A percentile compares a stretch with the other conserved stretches of the same genome.
These are phyloP conservation scores for Crioceris asparagi DNA, from an alignment of 2,888 invertebrate genomes.

Conservation along the genomic window DNA sequence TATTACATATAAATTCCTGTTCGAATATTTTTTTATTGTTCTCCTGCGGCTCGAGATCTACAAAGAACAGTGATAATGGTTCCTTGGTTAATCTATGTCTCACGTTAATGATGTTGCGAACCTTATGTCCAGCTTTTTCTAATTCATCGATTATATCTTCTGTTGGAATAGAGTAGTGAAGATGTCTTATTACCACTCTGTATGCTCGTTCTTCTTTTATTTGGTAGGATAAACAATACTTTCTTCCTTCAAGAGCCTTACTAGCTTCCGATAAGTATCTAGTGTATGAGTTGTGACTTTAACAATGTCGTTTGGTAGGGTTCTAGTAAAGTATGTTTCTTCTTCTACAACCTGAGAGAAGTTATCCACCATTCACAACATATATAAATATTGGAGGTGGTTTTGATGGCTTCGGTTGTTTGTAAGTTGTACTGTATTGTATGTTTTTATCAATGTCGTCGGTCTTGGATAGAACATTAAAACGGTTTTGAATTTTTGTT, in stretches of 20 bases:
- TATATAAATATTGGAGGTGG: too few species aligned
- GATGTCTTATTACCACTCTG: conserved; percentile 1
- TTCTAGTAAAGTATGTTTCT: conserved; percentile 2
- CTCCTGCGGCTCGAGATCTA: not conserved
- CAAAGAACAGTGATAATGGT: conserved; percentile 4
- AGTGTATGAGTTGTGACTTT: conserved; percentile 1
- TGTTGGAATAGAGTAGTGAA: conserved; percentile 2
- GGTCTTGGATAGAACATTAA: too few species aligned
- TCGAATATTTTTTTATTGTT: not conserved
- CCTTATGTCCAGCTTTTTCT: conserved; percentile 1
- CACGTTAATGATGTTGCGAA: conserved; percentile 2
- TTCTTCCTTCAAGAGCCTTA: not conserved
- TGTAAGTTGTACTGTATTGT: too few species aligned
- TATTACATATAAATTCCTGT: not conserved
- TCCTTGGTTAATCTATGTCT: conserved; percentile 3
- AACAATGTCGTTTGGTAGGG: conserved; percentile 1
- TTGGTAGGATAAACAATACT: not conserved
- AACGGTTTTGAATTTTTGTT: too few species aligned
- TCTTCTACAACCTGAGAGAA: too few species aligned
- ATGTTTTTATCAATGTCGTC: too few species aligned
- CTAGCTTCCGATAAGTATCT: conserved; percentile 2
- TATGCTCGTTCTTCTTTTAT: conserved; percentile 3
- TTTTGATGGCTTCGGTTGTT: too few species aligned
- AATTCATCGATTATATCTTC: conserved; percentile 1
- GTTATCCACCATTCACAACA: too few species aligned